phyloP scores from a whole-genome alignment of 1,140 invertebrate species.

The Brachionus sp. region DNA sequence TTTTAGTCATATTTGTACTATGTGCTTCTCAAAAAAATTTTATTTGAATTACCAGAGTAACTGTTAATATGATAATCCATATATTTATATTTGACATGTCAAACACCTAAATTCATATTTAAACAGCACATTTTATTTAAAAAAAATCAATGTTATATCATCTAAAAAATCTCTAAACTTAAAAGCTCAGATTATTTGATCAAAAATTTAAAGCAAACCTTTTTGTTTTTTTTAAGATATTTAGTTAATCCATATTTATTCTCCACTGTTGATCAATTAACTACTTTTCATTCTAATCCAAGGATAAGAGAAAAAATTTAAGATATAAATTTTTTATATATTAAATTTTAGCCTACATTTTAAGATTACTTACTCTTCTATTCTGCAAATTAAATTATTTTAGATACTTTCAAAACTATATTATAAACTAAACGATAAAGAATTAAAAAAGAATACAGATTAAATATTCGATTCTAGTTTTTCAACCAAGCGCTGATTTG shows the following conservation, averaged over 20 bases:
- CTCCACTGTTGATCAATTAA: background rate
- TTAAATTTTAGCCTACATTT: no score
- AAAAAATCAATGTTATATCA: background rate
- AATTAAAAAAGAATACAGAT: no score
- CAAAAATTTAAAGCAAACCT: background rate
- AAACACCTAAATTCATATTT: background rate
- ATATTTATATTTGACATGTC: background rate
- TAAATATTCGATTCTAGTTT: no score
- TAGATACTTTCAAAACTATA: no score
- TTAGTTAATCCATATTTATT: background rate
- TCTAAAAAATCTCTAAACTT: background rate
- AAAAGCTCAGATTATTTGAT: background rate
- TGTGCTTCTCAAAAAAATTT: background rate
- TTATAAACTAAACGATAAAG: no score
- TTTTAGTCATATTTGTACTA: background rate
- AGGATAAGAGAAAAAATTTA: background rate
- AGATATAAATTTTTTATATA: no score
- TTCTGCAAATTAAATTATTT: no score
- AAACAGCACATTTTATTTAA: background rate
- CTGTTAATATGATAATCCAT: background rate
- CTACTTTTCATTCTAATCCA: background rate
- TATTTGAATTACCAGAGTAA: background rate
- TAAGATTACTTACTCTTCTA: no score
- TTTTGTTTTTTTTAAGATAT: background rate
- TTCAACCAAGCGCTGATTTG: no score